These are phyloP conservation scores for Leptopilina drosophilae DNA, from an alignment of 2,888 invertebrate species.

Conservation along the genomic window DNA sequence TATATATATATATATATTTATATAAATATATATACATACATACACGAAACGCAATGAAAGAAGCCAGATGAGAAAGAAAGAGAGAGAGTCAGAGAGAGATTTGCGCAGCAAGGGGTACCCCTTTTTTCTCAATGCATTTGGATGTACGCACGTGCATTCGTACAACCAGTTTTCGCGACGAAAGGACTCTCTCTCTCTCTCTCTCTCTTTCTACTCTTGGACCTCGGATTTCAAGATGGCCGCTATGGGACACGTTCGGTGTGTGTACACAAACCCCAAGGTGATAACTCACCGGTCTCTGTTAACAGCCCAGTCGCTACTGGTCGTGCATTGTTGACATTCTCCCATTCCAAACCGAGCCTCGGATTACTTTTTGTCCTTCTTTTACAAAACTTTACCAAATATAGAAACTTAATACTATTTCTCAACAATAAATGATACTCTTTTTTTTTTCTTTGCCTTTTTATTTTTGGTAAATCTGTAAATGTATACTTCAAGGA, in stretches of 20 bases:
- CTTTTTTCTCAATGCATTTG: conserved; percentile 20
- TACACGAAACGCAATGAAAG: background rate
- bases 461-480: background rate
- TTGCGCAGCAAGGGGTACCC: background rate
- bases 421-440: conserved; percentile 3
- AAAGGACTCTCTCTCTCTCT: conserved; percentile 3
- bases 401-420: conserved; percentile 26
- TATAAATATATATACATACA: too few species aligned
- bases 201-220: background rate
- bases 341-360: conserved; percentile 32
- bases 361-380: conserved; percentile 16
- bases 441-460: background rate
- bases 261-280: conserved; percentile 37
- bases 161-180: conserved; percentile 34
- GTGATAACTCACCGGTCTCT: conserved; percentile 40
- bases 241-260: conserved; percentile 35
- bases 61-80: too few species aligned
- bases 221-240: conserved; percentile 40
- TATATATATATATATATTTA: too few species aligned
- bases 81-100: background rate
- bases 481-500: background rate
- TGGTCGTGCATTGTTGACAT: conserved; percentile 39
- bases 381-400: conserved; percentile 5
- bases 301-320: conserved; percentile 35
- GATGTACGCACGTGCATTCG: conserved; percentile 37